Evolutionary conservation across 2,797 vertebrate genomes (phyloP).

Genomic region (Triplophysa bombifrons): DNA sequence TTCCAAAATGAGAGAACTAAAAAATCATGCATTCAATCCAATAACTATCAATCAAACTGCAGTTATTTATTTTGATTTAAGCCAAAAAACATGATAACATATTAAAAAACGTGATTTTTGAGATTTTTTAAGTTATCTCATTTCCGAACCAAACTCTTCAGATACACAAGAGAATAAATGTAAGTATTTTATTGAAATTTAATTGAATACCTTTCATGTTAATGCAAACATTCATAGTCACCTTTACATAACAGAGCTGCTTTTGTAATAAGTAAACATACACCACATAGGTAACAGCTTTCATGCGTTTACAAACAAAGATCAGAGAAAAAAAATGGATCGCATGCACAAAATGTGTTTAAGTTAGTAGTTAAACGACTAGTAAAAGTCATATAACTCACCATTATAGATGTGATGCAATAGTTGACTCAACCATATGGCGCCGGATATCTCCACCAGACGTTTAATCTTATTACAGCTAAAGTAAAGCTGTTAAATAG

Average conservation of each 20-base stretch:
- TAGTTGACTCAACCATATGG: background rate
- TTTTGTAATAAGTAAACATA: background rate
- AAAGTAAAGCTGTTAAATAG: background rate
- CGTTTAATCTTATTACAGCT: slow-evolving; percentile 29
- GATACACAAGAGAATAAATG: no score
- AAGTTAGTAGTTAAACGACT: background rate
- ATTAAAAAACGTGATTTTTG: no score
- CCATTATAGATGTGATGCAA: slow-evolving; percentile 19
- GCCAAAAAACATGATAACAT: no score
- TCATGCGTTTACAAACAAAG: background rate
- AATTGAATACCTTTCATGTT: no score
- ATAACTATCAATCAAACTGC: no score
- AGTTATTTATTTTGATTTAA: no score
- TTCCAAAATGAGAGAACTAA: no score
- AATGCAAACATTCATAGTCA: no score
- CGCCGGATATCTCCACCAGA: background rate
- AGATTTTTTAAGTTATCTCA: no score
- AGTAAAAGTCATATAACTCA: background rate
- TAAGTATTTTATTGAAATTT: no score
- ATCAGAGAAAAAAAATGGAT: background rate
- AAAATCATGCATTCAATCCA: no score
- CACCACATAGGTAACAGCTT: background rate
- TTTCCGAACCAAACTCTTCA: no score
- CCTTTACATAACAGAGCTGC: background rate
- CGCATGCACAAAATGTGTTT: background rate